Conservation (phyloP, 2,113 vertebrate species). For the Scytalopus superciliaris region DNA sequence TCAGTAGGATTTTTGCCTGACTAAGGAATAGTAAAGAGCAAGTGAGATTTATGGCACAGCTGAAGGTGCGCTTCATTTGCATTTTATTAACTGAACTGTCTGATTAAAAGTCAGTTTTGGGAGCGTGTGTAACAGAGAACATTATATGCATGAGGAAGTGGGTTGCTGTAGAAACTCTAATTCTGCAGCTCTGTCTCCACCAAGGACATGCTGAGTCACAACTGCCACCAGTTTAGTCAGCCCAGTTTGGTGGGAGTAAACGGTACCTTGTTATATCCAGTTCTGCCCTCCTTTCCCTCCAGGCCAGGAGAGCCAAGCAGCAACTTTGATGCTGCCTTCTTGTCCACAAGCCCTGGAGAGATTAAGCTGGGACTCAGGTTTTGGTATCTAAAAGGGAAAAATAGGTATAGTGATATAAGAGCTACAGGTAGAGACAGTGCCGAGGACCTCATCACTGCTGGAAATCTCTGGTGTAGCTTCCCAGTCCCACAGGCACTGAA, state of each 20-base stretch:
- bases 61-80: constrained; percentile 36
- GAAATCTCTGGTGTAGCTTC: background rate
- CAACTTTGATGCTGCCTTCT: constrained; percentile 40
- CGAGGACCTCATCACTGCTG: background rate
- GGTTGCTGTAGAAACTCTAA: constrained; percentile 62
- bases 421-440: background rate
- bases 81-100: constrained; percentile 28
- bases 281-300: constrained; percentile 33
- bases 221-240: constrained; percentile 8
- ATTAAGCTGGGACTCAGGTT: constrained; percentile 53
- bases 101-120: constrained; percentile 32
- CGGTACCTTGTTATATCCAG: background rate
- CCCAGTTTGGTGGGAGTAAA: background rate
- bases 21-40: constrained; percentile 40
- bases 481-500: background rate
- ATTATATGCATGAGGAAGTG: constrained; percentile 11
- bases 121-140: background rate
- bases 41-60: background rate
- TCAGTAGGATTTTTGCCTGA: constrained; percentile 28
- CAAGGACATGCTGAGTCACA: constrained; percentile 52
- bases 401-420: background rate
- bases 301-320: background rate
- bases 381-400: constrained; percentile 12
- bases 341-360: constrained; percentile 36
- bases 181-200: constrained; percentile 15